phyloP scores from a whole-genome alignment of 2,113 vertebrate species.

The Halcyon malimbica region DNA sequence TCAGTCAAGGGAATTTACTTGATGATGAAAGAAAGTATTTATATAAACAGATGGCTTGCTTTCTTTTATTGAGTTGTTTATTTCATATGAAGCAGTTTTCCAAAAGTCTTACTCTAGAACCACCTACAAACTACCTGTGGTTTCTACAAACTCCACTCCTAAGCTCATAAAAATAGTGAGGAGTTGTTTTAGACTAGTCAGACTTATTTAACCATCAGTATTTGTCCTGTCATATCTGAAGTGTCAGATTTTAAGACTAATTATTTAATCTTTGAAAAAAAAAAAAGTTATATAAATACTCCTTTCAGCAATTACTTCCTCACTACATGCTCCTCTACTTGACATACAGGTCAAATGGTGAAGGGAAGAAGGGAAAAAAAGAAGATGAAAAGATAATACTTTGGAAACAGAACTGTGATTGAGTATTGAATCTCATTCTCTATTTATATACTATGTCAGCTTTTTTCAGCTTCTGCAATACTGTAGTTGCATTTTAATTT shows the following conservation, averaged over 20 bases:
- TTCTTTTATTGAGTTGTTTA: background rate
- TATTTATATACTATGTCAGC: background rate
- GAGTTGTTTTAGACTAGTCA: background rate
- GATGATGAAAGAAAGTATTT: background rate
- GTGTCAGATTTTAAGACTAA: background rate
- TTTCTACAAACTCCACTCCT: background rate
- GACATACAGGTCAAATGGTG: background rate
- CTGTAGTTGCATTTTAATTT: background rate
- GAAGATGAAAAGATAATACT: background rate
- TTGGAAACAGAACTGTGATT: background rate
- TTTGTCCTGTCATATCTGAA: slow-evolving; percentile 10
- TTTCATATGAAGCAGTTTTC: background rate
- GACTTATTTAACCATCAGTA: background rate
- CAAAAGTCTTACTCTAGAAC: background rate
- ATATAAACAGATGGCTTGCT: background rate
- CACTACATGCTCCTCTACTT: background rate
- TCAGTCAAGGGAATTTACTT: background rate
- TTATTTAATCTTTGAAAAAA: background rate
- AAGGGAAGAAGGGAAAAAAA: background rate
- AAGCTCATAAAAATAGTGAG: background rate
- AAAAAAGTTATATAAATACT: background rate
- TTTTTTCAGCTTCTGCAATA: background rate
- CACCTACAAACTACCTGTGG: background rate
- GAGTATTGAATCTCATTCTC: background rate
- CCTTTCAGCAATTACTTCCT: background rate